These are phyloP conservation scores for Basileuterus tristriatus DNA, from an alignment of 2,797 vertebrate genomes.

Conservation along the genomic window DNA sequence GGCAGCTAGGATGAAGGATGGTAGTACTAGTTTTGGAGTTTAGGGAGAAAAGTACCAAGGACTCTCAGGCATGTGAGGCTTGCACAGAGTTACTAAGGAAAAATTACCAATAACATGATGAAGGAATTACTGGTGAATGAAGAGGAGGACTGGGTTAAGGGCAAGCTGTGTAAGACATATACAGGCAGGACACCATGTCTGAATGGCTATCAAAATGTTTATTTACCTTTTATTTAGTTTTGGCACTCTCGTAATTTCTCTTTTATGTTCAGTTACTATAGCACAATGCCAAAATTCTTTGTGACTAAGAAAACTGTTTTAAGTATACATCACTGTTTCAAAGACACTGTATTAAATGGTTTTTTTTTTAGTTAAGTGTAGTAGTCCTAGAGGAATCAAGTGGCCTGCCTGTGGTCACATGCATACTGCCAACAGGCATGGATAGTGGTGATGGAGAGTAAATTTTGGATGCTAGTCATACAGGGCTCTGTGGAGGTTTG, in stretches of 20 bases:
- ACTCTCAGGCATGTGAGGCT: not conserved
- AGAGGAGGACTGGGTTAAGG: not conserved
- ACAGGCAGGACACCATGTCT: not conserved
- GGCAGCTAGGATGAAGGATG: not conserved
- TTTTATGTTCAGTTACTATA: not conserved
- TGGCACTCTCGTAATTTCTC: not conserved
- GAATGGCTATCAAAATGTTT: not conserved
- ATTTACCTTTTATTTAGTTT: not conserved
- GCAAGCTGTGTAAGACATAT: rapidly evolving
- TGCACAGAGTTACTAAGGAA: not conserved
- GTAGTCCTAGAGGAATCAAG: not conserved
- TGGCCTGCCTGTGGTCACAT: not conserved
- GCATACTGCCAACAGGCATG: not conserved
- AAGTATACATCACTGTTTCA: not conserved
- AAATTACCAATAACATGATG: not conserved
- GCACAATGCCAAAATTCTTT: not conserved
- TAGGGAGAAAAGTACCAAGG: not conserved
- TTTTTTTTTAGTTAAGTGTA: not conserved
- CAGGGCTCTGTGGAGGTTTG: not conserved
- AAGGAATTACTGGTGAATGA: not conserved
- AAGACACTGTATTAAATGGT: not conserved
- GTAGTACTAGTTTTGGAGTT: not conserved
- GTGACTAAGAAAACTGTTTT: not conserved
- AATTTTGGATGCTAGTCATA: not conserved
- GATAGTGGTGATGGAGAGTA: not conserved